Conservation (phyloP, 2,113 vertebrate species). For the Platysternon megacephalum region DNA sequence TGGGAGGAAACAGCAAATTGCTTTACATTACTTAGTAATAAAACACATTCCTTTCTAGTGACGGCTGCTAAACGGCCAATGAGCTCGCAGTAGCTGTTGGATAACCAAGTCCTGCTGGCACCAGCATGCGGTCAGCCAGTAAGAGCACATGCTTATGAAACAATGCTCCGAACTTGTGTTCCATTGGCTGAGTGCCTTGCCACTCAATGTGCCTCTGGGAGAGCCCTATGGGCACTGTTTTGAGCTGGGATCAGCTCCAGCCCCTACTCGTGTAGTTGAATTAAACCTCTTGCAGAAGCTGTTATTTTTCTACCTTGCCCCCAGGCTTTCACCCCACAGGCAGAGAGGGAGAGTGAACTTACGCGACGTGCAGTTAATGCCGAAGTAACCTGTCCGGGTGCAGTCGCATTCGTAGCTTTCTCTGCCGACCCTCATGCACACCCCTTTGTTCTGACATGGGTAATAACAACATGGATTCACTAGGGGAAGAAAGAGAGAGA, state of each 20-base stretch:
- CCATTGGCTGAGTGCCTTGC: background rate
- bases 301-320: background rate
- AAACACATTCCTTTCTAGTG: background rate
- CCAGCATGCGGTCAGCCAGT: background rate
- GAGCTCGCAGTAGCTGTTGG: background rate
- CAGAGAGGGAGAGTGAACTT: slow-evolving; percentile 68
- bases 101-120: background rate
- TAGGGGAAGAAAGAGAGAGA: slow-evolving; percentile 51
- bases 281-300: background rate
- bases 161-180: background rate
- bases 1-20: slow-evolving; percentile 41
- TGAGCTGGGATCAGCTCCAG: background rate
- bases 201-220: background rate
- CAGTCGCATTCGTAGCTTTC: slow-evolving; percentile 91
- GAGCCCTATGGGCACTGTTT: background rate
- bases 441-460: slow-evolving; percentile 90
- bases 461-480: slow-evolving; percentile 95
- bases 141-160: background rate
- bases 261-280: background rate
- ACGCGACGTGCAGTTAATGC: slow-evolving; percentile 91
- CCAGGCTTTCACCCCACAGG: no score
- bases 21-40: background rate
- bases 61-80: background rate
- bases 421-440: slow-evolving; percentile 85
- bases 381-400: slow-evolving; percentile 88